Evolutionary conservation across 2,888 invertebrate species (phyloP).

Genomic region (Thereva unica): DNA sequence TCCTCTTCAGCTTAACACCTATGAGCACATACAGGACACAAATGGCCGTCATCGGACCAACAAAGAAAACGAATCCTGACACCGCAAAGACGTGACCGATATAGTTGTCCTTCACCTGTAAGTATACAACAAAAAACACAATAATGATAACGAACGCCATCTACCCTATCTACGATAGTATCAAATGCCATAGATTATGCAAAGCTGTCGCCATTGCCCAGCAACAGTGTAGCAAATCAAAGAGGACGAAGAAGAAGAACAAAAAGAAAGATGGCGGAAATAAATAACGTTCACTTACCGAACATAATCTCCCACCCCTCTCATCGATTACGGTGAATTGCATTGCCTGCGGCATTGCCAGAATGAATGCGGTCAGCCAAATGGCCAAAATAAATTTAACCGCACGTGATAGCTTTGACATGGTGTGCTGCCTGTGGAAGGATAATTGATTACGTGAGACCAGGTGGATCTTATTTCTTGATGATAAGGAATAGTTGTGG

Average conservation of each 20-base stretch:
- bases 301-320: slow-evolving; percentile 49
- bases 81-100: slow-evolving; percentile 74
- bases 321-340: slow-evolving; percentile 55
- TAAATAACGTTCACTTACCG: slow-evolving; percentile 5
- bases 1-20: slow-evolving; percentile 71
- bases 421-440: slow-evolving; percentile 66
- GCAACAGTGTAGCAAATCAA: no score
- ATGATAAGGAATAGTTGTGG: no score
- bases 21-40: slow-evolving; percentile 79
- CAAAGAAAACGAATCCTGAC: slow-evolving; percentile 81
- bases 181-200: slow-evolving; percentile 35
- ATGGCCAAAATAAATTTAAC: slow-evolving; percentile 78
- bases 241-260: background rate
- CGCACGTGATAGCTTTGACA: slow-evolving; percentile 85
- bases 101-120: slow-evolving; percentile 57
- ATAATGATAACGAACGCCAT: slow-evolving; percentile 11
- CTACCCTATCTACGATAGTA: slow-evolving; percentile 31
- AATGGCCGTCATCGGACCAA: slow-evolving; percentile 85
- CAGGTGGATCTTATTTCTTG: background rate
- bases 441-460: background rate
- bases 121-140: slow-evolving; percentile 4
- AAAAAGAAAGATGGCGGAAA: background rate
- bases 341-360: slow-evolving; percentile 74
- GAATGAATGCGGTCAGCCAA: slow-evolving; percentile 76
- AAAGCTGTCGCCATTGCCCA: background rate